Conservation (phyloP, 2,888 invertebrate species). For the Pachliopta kotzebuea region DNA sequence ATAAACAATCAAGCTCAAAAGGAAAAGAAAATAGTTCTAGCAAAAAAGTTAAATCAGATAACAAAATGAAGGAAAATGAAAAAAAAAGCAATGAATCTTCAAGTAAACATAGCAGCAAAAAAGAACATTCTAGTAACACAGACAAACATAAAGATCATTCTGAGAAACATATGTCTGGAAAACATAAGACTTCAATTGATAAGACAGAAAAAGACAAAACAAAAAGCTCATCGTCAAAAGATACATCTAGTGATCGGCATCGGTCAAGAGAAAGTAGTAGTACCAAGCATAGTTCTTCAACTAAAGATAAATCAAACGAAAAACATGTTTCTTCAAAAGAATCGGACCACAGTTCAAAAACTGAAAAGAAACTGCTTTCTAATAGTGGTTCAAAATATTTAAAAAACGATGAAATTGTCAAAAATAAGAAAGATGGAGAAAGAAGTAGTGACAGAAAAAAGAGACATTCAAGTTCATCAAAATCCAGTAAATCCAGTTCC, state of each 20-base stretch:
- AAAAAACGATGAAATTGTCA: constrained; percentile 45
- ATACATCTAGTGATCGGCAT: constrained; percentile 49
- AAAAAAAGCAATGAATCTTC: constrained; percentile 44
- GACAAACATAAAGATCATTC: constrained; percentile 44
- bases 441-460: constrained; percentile 55
- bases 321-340: constrained; percentile 51
- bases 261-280: constrained; percentile 57
- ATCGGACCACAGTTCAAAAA: constrained; percentile 16
- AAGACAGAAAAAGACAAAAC: constrained; percentile 43
- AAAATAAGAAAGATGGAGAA: constrained; percentile 46
- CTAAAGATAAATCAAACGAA: constrained; percentile 41
- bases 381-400: constrained; percentile 51
- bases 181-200: constrained; percentile 43
- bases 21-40: constrained; percentile 50
- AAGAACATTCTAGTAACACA: constrained; percentile 40
- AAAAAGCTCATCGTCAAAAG: constrained; percentile 53
- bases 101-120: constrained; percentile 40
- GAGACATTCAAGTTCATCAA: constrained; percentile 61
- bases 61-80: constrained; percentile 46
- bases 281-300: constrained; percentile 63
- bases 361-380: constrained; percentile 27
- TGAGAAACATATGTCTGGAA: constrained; percentile 50
- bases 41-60: constrained; percentile 50
- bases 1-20: constrained; percentile 47
- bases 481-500: constrained; percentile 54